Base-by-base conservation (phyloP, 2,888 invertebrate species). In the Helleia helle region DNA sequence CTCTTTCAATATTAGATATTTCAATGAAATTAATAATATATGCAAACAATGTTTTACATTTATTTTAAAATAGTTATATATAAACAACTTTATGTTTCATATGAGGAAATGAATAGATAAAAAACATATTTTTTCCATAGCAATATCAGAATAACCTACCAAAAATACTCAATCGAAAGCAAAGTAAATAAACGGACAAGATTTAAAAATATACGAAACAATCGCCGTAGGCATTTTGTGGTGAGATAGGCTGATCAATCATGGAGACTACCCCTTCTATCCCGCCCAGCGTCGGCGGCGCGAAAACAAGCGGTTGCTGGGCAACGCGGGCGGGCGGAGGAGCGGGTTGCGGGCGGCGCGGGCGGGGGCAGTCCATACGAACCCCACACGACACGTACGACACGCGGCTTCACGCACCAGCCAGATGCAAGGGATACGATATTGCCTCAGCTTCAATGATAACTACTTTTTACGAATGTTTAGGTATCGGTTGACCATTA, bases 231-330 rank as follows among this genome's bases (percentile, higher is more conserved):
- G 76, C 71, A 80, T 74, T 72, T 63, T n/a, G 65, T 66, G 59
- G 65, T 61, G 70, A 71, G 74, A 80, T 77, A 81, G 84, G 83
- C 76, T 81, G 84, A 84, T 84, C 84, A 84, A 84, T 84, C 84
- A 84, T 74, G 75, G 71, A 69, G 69, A 72, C 77, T 75, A 81
- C 81, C 84, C 83, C 79, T 83, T 83, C 79, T 76, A 77, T 63
- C 80, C 80, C 77, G 77, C 80, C 83, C 75, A 62, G 65, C 60
- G 66, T 59, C 57, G 60, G 60, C 61, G 64, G 68, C 71, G 76
- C 72, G 80, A 83, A 83, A 81, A 84, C 83, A 84, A 83, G 71
- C 79, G 68, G 83, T 81, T 76, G 80, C 83, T 49, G 44, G 58
- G 83, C 77, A 71, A 81, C 83, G 60, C 43, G 49, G 55, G 57